phyloP scores from a whole-genome alignment of 2,797 vertebrate species.

The Cirrhinus molitorella region DNA sequence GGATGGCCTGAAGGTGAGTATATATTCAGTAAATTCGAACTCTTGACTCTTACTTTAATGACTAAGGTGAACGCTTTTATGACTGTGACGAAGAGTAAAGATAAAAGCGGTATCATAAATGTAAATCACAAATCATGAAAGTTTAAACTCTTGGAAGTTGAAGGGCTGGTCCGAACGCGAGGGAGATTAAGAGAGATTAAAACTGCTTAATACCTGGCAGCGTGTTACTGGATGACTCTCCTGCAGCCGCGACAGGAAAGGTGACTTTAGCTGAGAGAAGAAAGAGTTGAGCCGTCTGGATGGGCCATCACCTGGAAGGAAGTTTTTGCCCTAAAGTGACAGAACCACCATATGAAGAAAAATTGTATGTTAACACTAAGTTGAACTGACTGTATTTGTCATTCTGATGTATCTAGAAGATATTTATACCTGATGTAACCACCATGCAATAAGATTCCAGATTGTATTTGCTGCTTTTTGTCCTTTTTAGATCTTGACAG shows the following conservation, averaged over 20 bases:
- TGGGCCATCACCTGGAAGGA: slow-evolving; percentile 63
- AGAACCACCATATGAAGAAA: background rate
- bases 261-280: slow-evolving; percentile 74
- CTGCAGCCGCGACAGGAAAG: slow-evolving; percentile 76
- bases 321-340: slow-evolving; percentile 20
- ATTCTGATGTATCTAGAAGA: background rate
- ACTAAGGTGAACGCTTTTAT: slow-evolving; percentile 40
- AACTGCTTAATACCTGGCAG: slow-evolving; percentile 80
- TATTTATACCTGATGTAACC: background rate
- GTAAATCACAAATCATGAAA: slow-evolving; percentile 70
- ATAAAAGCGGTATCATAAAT: slow-evolving; percentile 65
- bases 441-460: background rate
- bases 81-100: slow-evolving; percentile 21
- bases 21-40: background rate
- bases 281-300: slow-evolving; percentile 64
- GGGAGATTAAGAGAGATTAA: slow-evolving; percentile 83
- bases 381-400: background rate
- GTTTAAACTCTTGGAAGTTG: slow-evolving; percentile 73
- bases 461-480: background rate
- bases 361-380: slow-evolving; percentile 25
- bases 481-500: slow-evolving; percentile 1
- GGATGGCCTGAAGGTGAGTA: background rate
- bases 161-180: slow-evolving; percentile 74
- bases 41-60: slow-evolving; percentile 10
- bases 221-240: slow-evolving; percentile 74